These are phyloP conservation scores for Dasypolia templi DNA, from an alignment of 2,888 invertebrate genomes.

Conservation along the genomic window DNA sequence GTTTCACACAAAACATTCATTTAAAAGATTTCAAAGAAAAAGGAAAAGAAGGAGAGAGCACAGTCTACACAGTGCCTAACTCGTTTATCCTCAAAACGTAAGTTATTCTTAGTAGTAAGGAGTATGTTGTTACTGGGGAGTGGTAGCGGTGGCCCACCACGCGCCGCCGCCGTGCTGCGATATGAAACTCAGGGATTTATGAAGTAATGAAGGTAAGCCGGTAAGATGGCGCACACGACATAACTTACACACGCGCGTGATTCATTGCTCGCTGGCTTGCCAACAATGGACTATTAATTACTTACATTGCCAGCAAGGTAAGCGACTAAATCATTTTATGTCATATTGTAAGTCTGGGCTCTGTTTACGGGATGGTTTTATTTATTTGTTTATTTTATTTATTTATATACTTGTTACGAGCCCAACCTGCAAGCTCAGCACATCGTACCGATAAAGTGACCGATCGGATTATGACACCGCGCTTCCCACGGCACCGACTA, in stretches of 20 bases:
- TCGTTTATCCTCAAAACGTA: background rate
- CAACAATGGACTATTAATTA: slow-evolving; percentile 54
- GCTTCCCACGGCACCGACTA: no score
- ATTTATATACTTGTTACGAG: no score
- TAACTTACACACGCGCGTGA: slow-evolving; percentile 41
- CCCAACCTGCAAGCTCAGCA: no score
- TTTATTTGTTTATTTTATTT: background rate
- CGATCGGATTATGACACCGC: no score
- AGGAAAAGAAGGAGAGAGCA: background rate
- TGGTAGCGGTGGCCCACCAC: background rate
- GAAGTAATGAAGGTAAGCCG: slow-evolving; percentile 46
- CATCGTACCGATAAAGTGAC: no score
- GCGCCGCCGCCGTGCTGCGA: background rate
- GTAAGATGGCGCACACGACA: slow-evolving; percentile 45
- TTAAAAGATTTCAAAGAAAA: slow-evolving; percentile 12
- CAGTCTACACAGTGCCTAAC: background rate
- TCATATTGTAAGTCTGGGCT: slow-evolving; percentile 12
- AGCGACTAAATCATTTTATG: slow-evolving; percentile 37
- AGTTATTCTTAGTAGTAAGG: background rate
- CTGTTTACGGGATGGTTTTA: background rate
- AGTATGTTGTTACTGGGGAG: background rate
- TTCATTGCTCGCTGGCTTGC: slow-evolving; percentile 41
- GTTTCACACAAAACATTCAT: slow-evolving; percentile 3
- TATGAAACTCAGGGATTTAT: slow-evolving; percentile 47
- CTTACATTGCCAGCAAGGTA: slow-evolving; percentile 37